These are phyloP conservation scores for Anhinga anhinga DNA, from an alignment of 2,113 vertebrate genomes.

Conservation along the genomic window DNA sequence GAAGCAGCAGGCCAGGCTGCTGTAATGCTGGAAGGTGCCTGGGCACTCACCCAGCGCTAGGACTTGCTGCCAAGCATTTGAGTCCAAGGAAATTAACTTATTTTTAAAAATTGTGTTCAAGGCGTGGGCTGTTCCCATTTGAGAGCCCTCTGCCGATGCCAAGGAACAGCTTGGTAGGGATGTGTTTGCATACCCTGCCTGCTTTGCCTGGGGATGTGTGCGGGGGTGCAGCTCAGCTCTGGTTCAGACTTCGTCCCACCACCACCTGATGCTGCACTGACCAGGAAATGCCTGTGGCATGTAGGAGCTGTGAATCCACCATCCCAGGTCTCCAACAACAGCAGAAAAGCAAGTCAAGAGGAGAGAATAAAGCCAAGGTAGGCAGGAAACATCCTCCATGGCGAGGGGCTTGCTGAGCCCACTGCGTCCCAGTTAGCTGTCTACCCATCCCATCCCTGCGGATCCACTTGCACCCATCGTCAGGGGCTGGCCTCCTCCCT, in stretches of 20 bases:
- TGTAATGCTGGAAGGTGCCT: neutral
- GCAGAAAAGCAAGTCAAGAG: neutral
- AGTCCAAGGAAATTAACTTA: neutral
- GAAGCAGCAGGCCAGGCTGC: neutral
- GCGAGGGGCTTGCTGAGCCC: neutral
- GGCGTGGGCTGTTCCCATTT: neutral
- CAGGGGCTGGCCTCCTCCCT: neutral
- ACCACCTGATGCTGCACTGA: rapidly evolving
- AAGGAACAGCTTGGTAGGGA: neutral
- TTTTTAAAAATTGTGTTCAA: neutral
- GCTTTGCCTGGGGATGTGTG: neutral
- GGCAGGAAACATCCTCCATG: rapidly evolving
- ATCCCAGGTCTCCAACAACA: neutral
- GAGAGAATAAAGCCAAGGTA: neutral
- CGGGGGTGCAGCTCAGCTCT: neutral
- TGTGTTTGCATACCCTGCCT: neutral
- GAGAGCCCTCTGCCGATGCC: neutral
- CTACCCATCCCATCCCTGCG: neutral
- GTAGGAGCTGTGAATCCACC: neutral
- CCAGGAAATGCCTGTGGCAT: rapidly evolving
- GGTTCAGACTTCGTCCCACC: neutral
- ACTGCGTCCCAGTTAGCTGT: neutral
- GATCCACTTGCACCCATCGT: neutral
- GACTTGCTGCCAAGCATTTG: neutral
- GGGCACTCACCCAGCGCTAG: neutral